Conservation (phyloP, 2,113 vertebrate species). For the Lucifuga dentata region DNA sequence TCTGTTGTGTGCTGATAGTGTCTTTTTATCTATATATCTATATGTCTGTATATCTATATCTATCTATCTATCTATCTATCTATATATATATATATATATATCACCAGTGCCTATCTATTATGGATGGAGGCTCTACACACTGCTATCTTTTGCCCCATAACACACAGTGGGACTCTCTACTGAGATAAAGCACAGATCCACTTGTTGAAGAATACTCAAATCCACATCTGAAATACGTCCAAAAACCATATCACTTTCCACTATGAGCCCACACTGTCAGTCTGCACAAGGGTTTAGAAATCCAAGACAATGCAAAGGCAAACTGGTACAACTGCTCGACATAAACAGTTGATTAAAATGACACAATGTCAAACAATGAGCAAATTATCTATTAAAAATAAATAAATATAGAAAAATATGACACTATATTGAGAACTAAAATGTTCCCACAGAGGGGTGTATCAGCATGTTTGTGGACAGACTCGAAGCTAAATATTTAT, state of each 20-base stretch:
- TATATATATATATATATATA: no score
- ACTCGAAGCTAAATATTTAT: constrained; percentile 18
- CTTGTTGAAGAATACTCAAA: no score
- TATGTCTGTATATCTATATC: no score
- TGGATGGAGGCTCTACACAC: constrained; percentile 41
- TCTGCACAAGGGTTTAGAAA: constrained; percentile 2
- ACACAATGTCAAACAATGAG: no score
- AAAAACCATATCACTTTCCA: neutral
- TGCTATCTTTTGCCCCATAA: constrained; percentile 24
- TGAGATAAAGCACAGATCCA: constrained; percentile 16
- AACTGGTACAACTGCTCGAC: neutral
- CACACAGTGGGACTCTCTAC: neutral
- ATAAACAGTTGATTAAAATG: no score
- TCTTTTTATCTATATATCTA: no score
- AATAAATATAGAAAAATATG: neutral
- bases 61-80: no score
- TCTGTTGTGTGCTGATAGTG: constrained; percentile 33
- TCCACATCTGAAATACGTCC: neutral
- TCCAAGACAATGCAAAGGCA: neutral
- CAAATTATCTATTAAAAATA: no score
- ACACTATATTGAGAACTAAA: neutral
- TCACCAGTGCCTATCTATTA: constrained; percentile 52
- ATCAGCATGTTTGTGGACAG: constrained; percentile 16
- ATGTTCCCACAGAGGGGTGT: constrained; percentile 8
- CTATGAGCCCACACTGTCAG: constrained; percentile 10